Evolutionary conservation across 2,888 invertebrate genomes (phyloP).

Genomic region (Scrobipalpa costella): DNA sequence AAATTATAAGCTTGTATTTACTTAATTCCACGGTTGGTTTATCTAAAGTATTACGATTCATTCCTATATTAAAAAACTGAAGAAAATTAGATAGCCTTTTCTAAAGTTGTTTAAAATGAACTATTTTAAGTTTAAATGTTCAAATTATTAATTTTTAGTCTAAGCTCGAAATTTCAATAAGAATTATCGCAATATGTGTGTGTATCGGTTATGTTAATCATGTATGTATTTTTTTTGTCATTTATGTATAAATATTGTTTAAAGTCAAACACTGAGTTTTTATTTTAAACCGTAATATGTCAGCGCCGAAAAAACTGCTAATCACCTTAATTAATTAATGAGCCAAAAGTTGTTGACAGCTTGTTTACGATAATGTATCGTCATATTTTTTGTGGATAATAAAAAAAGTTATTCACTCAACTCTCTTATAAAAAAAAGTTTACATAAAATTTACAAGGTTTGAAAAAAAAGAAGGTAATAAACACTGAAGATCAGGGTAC

Average conservation of each 20-base stretch:
- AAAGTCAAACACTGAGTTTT: constrained; percentile 38
- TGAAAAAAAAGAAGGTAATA: neutral
- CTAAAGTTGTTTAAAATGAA: constrained; percentile 49
- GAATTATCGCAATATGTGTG: constrained; percentile 36
- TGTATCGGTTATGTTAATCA: constrained; percentile 59
- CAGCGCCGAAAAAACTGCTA: constrained; percentile 1
- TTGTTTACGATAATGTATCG: no score
- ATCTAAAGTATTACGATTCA: constrained; percentile 47
- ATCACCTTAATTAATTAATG: constrained; percentile 11
- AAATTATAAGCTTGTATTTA: constrained; percentile 15
- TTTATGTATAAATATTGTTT: constrained; percentile 55
- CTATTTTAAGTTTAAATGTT: constrained; percentile 46
- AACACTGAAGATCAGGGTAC: neutral
- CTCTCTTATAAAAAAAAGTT: no score
- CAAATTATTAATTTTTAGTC: constrained; percentile 51
- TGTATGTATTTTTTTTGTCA: constrained; percentile 62
- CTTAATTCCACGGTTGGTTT: constrained; percentile 31
- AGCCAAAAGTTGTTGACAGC: constrained; percentile 5
- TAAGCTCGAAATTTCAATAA: constrained; percentile 32
- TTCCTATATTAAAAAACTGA: constrained; percentile 41
- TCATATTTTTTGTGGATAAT: no score
- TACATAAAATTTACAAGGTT: no score
- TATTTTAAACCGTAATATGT: constrained; percentile 30
- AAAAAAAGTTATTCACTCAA: no score
- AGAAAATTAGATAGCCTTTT: constrained; percentile 13